Evolutionary conservation across 2,888 invertebrate genomes (phyloP), one percentile per base, ranked within the genome.

Genomic region (Clivina fossor): DNA sequence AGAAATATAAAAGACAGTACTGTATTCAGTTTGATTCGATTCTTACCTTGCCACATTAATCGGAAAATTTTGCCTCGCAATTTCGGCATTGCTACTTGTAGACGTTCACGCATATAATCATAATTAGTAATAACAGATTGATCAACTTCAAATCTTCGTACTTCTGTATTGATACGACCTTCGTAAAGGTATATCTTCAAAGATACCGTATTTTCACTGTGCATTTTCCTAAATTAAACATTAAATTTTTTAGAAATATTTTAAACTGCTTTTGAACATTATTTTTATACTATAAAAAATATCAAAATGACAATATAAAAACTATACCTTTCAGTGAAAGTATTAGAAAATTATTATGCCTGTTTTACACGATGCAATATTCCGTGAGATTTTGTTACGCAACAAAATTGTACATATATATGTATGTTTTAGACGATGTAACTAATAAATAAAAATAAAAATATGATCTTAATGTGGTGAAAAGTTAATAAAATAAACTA

Each of bases 21-120:
- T n/a, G n/a, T n/a, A n/a, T n/a, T n/a, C n/a, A 24, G 26, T 24
- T 24, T 4, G 13, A 16, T 8, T 33, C 43, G 9, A n/a, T 33
- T 32, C 22, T 54, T 55, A 55, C 55, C 55, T 55, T 46, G 28
- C 55, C 55, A 55, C 8, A 55, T 20, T 38, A 55, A 15, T 55
- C 47, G 46, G 30, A 46, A 55, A 7, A 28, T 9, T 20, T 55
- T 38, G 30, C 40, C 47, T 9, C 47, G 16, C 1, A 55, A 16
- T 40, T 30, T 30, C 11, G 55, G 40, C 15, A 55, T 47, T 19
- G 40, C 30, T 16, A 40, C n/a, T 20, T 55, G 55, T 9, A 55
- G 11, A 11, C 55, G 46, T 28, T 55, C 55, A 15, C 55, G 55
- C 2, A 55, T 7, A 20, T 55, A 55, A 55, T 55, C 55, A 19